phyloP scores from a whole-genome alignment of 2,888 invertebrate genomes.

The Biston stratarius region DNA sequence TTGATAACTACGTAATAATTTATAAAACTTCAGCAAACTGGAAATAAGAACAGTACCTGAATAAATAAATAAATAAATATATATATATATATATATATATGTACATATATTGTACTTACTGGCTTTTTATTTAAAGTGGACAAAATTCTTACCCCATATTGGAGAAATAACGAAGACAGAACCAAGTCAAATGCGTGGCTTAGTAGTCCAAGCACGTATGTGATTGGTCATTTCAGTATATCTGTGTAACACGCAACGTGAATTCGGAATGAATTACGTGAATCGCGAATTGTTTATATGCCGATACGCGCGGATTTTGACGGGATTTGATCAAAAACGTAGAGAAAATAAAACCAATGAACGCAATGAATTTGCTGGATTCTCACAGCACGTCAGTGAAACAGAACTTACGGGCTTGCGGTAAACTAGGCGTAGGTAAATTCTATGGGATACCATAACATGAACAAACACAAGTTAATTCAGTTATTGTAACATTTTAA shows the following conservation, averaged over 20 bases:
- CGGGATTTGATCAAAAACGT: slow-evolving; percentile 52
- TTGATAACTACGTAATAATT: too few species aligned
- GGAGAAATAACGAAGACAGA: neutral
- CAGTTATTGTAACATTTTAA: too few species aligned
- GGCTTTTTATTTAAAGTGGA: neutral
- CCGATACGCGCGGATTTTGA: slow-evolving; percentile 61
- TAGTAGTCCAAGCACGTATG: slow-evolving; percentile 72
- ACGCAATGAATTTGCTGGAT: neutral
- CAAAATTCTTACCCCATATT: neutral
- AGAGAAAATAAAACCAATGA: neutral
- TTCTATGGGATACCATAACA: too few species aligned
- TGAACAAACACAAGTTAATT: too few species aligned
- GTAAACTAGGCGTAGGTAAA: too few species aligned
- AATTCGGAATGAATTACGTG: slow-evolving; percentile 77
- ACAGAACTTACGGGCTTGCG: neutral
- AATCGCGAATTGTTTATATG: slow-evolving; percentile 76
- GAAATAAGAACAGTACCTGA: too few species aligned
- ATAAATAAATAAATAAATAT: too few species aligned
- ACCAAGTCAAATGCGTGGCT: slow-evolving; percentile 62
- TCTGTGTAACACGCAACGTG: slow-evolving; percentile 75
- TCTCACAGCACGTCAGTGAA: neutral
- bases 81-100: too few species aligned
- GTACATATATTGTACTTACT: neutral
- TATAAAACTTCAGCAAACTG: too few species aligned
- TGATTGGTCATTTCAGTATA: slow-evolving; percentile 85